These are phyloP conservation scores for Protobothrops mucrosquamatus DNA, from an alignment of 2,113 vertebrate species.

Conservation along the genomic window DNA sequence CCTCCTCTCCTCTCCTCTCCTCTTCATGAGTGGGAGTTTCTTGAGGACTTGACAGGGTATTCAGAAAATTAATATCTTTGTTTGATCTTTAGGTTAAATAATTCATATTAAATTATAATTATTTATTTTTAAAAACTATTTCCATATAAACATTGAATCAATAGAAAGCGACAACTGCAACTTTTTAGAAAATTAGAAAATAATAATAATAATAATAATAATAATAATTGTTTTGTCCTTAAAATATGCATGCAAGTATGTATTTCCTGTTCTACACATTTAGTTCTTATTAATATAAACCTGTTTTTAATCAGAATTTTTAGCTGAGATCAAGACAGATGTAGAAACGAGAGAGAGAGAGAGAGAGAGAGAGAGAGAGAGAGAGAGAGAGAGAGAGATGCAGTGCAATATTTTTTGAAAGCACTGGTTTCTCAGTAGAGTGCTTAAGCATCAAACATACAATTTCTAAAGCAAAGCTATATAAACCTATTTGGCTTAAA, in stretches of 20 bases:
- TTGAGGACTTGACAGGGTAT: neutral
- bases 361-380: neutral
- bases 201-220: constrained; percentile 23
- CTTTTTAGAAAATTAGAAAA: neutral
- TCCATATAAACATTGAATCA: neutral
- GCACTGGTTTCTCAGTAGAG: neutral
- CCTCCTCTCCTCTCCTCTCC: too few species aligned
- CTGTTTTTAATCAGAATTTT: neutral
- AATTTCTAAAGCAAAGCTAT: neutral
- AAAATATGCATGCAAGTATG: neutral
- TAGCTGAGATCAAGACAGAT: neutral
- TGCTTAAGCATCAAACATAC: neutral
- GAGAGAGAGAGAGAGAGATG: neutral
- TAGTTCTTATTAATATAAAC: neutral
- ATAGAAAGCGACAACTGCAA: neutral
- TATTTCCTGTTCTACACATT: neutral
- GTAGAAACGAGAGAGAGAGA: neutral
- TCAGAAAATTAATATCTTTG: neutral
- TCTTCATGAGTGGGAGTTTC: neutral
- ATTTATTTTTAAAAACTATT: neutral
- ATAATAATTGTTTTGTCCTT: constrained; percentile 6
- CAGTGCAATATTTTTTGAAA: neutral
- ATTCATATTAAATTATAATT: neutral
- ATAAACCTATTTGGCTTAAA: neutral
- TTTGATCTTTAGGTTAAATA: neutral